These are phyloP conservation scores for Dastarcus helophoroides DNA, from an alignment of 2,888 invertebrate species.

Conservation along the genomic window DNA sequence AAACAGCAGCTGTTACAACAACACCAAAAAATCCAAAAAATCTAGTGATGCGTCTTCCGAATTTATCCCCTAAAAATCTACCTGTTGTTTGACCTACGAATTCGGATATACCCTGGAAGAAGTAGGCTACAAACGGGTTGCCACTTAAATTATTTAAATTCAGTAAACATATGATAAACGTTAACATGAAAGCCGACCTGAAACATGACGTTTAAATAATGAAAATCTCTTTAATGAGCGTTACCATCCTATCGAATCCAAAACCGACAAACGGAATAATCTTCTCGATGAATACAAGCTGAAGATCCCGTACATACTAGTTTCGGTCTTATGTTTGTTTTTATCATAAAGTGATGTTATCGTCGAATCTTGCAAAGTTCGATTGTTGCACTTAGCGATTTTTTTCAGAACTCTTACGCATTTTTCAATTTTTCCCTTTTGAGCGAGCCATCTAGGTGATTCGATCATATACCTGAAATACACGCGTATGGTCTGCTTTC, in stretches of 20 bases:
- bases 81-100: slow-evolving; percentile 50
- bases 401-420: slow-evolving; percentile 41
- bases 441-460: slow-evolving; percentile 53
- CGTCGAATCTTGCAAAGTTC: neutral
- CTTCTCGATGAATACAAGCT: too few relatives aligned
- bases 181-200: slow-evolving; percentile 31
- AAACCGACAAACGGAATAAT: too few relatives aligned
- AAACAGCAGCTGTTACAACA: slow-evolving; percentile 34
- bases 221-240: neutral
- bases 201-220: slow-evolving; percentile 2
- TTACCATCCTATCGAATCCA: neutral
- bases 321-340: neutral
- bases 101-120: slow-evolving; percentile 50
- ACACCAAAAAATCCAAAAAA: slow-evolving; percentile 36
- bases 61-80: slow-evolving; percentile 40
- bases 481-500: too few relatives aligned
- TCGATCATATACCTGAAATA: slow-evolving; percentile 47
- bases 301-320: neutral
- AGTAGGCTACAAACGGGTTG: slow-evolving; percentile 54
- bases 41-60: slow-evolving; percentile 43
- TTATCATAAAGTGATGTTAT: neutral
- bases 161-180: slow-evolving; percentile 42
- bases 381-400: slow-evolving; percentile 43
- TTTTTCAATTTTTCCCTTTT: slow-evolving; percentile 39
- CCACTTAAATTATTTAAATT: slow-evolving; percentile 45